Percentiles rank a stretch among this genome's conserved stretches.
Conservation (phyloP, 2,888 invertebrate species). For the Tipula helvola region DNA sequence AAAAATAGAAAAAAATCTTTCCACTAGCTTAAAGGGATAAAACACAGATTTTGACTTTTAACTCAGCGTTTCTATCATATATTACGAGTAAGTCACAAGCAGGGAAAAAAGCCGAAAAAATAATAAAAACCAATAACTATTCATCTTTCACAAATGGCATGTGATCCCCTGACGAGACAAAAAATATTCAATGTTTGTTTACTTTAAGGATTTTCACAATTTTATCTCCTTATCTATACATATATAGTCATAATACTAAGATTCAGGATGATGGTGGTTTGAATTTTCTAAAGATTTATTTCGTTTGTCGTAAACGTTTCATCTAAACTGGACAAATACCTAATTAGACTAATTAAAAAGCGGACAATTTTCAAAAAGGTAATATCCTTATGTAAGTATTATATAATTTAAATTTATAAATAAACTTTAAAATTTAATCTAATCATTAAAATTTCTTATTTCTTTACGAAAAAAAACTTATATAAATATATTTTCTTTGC, state of each 20-base stretch:
- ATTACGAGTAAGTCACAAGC: background rate
- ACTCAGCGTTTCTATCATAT: background rate
- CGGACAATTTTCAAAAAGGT: background rate
- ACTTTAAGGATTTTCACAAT: background rate
- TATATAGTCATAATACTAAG: background rate
- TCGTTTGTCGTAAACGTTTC: background rate
- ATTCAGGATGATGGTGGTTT: background rate
- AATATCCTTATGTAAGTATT: background rate
- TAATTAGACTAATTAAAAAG: background rate
- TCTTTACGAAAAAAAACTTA: background rate
- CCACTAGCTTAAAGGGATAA: slow-evolving; percentile 10
- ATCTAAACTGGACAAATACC: background rate
- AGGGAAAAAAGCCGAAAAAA: background rate
- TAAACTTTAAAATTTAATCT: background rate
- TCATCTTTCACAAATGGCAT: slow-evolving; percentile 9
- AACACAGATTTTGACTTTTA: slow-evolving; percentile 8
- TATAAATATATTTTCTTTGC: background rate
- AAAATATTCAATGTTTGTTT: slow-evolving; percentile 5
- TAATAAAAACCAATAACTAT: slow-evolving; percentile 5
- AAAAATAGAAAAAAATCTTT: slow-evolving; percentile 1
- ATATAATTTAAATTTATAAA: background rate
- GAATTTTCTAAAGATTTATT: background rate
- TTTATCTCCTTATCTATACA: background rate
- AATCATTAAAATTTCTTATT: background rate
- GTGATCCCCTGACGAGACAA: slow-evolving; percentile 8